Conservation (phyloP, 2,888 invertebrate species). For the Nesidiocoris tenuis region DNA sequence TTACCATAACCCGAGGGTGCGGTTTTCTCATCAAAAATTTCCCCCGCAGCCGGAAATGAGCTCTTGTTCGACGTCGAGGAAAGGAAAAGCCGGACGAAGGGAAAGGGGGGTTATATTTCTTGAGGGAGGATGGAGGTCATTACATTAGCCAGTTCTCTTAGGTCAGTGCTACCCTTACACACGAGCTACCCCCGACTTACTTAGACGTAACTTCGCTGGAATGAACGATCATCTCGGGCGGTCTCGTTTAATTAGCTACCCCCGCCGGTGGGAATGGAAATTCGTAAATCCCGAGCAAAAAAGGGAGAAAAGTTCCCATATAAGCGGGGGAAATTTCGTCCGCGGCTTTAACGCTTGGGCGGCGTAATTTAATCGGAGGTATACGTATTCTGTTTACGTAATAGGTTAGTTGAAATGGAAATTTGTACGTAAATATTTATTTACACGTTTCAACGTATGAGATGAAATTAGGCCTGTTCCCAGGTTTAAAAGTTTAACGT, state of each 20-base stretch:
- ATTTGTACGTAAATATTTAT: no score
- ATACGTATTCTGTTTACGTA: no score
- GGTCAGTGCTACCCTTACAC: not conserved
- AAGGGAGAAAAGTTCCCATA: no score
- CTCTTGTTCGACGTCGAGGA: not conserved
- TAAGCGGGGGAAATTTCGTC: no score
- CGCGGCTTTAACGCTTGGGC: no score
- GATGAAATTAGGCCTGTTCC: no score
- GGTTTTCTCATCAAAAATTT: not conserved
- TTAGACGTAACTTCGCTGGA: not conserved
- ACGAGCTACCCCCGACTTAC: not conserved
- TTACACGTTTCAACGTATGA: no score
- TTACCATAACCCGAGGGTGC: not conserved
- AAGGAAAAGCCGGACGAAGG: not conserved
- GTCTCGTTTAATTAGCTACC: not conserved
- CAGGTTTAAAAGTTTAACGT: no score
- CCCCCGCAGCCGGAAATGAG: not conserved
- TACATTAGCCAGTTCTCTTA: not conserved
- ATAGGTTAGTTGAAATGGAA: no score
- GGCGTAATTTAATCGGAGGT: no score
- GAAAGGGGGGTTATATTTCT: not conserved
- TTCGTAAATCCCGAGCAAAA: no score
- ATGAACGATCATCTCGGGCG: not conserved
- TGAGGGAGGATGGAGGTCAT: not conserved
- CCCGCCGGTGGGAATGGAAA: no score